Evolutionary conservation across 2,888 invertebrate species (phyloP).

Genomic region (Tipula vernalis): DNA sequence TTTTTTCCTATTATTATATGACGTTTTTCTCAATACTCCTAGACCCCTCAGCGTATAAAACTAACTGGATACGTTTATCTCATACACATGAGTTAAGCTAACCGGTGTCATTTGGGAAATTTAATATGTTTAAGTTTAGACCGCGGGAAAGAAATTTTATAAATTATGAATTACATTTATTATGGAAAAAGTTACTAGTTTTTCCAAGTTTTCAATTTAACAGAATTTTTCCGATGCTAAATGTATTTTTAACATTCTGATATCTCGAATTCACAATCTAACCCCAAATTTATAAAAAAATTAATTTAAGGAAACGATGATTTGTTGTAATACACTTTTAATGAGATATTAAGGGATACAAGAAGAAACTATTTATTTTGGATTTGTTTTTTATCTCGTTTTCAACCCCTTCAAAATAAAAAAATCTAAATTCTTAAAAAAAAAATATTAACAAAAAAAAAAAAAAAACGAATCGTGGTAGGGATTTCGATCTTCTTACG

Average conservation of each 20-base stretch:
- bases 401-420: neutral
- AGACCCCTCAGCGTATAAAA: neutral
- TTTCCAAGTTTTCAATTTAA: neutral
- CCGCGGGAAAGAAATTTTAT: neutral
- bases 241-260: neutral
- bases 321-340: constrained; percentile 7
- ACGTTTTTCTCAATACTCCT: neutral
- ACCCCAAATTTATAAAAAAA: neutral
- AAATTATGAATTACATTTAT: neutral
- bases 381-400: neutral
- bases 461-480: neutral
- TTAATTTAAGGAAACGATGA: neutral
- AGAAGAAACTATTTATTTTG: neutral
- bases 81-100: neutral
- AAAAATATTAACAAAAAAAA: neutral
- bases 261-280: neutral
- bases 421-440: neutral
- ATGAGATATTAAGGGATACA: neutral
- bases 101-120: neutral
- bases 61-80: neutral
- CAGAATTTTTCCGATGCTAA: neutral
- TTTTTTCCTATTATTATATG: neutral
- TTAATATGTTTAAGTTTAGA: neutral
- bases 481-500: neutral
- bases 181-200: neutral